phyloP scores from a whole-genome alignment of 2,797 vertebrate species.

The Tragelaphus eurycerus region DNA sequence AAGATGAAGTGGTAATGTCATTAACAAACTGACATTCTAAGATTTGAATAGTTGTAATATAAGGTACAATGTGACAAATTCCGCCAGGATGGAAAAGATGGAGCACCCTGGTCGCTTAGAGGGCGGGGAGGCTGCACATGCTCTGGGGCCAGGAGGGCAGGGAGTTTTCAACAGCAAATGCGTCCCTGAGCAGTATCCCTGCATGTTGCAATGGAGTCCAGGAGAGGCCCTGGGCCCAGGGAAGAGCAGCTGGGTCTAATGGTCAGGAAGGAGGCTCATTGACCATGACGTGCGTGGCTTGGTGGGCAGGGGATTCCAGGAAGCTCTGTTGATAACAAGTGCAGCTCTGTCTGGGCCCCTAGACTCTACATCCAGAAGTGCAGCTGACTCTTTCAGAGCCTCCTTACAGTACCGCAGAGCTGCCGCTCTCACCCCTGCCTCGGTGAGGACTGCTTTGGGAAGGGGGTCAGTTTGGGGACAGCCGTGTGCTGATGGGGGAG shows the following conservation, averaged over 20 bases:
- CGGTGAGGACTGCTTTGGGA: not conserved
- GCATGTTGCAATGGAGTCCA: not conserved
- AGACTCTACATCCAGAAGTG: not conserved
- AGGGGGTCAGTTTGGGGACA: not conserved
- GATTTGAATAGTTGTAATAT: not conserved
- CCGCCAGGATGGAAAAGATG: not conserved
- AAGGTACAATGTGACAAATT: not conserved
- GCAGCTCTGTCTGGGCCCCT: not conserved
- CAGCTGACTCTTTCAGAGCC: not conserved
- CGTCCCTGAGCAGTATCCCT: not conserved
- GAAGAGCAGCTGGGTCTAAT: not conserved
- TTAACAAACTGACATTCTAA: not conserved
- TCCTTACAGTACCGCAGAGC: not conserved
- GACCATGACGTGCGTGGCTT: not conserved
- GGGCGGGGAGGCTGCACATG: rapidly evolving
- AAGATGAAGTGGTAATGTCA: not conserved
- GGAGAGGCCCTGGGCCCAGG: not conserved
- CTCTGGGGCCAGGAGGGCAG: not conserved
- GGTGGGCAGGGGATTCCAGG: not conserved
- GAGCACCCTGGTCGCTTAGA: not conserved
- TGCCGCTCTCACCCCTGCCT: not conserved
- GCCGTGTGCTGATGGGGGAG: not conserved
- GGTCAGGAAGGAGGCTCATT: not conserved
- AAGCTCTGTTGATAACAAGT: not conserved
- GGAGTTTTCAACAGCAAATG: not conserved